These are phyloP conservation scores for Halyomorpha halys DNA, from an alignment of 1,140 invertebrate genomes.

Conservation along the genomic window DNA sequence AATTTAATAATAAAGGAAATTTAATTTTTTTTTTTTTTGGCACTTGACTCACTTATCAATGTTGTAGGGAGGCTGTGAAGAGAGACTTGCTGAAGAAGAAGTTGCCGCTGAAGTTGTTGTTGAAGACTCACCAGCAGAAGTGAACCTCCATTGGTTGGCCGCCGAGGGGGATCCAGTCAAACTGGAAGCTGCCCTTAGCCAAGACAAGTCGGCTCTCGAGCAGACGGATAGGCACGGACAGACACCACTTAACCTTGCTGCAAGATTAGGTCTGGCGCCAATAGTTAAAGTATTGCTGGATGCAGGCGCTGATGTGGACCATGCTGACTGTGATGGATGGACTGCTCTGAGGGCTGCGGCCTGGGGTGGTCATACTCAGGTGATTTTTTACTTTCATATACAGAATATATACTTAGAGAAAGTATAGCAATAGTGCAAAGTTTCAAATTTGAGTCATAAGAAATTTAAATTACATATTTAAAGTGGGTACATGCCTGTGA, in stretches of 20 bases:
- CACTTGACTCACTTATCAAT: too few species aligned
- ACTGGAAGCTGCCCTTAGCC: constrained; percentile 50
- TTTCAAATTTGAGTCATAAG: too few species aligned
- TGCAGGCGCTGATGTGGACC: constrained; percentile 66
- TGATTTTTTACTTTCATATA: constrained; percentile 40
- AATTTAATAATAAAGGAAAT: too few species aligned
- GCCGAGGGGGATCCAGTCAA: constrained; percentile 59
- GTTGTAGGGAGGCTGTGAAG: constrained; percentile 17
- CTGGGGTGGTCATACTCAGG: constrained; percentile 86
- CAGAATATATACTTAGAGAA: too few species aligned
- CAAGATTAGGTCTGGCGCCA: constrained; percentile 64
- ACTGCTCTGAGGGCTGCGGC: constrained; percentile 78
- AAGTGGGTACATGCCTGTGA: too few species aligned
- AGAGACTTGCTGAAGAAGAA: constrained; percentile 23
- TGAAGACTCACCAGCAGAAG: constrained; percentile 26
- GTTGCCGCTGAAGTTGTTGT: constrained; percentile 13
- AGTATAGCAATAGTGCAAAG: too few species aligned
- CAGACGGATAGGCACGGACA: constrained; percentile 63
- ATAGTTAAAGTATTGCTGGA: constrained; percentile 58
- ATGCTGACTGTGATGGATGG: constrained; percentile 80
- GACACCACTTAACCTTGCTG: constrained; percentile 71
- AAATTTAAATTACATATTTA: too few species aligned
- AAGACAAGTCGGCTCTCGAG: constrained; percentile 47
- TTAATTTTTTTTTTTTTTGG: too few species aligned
- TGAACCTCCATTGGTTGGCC: constrained; percentile 54